Evolutionary conservation across 2,797 vertebrate species (phyloP).

Genomic region (Dermochelys coriacea): DNA sequence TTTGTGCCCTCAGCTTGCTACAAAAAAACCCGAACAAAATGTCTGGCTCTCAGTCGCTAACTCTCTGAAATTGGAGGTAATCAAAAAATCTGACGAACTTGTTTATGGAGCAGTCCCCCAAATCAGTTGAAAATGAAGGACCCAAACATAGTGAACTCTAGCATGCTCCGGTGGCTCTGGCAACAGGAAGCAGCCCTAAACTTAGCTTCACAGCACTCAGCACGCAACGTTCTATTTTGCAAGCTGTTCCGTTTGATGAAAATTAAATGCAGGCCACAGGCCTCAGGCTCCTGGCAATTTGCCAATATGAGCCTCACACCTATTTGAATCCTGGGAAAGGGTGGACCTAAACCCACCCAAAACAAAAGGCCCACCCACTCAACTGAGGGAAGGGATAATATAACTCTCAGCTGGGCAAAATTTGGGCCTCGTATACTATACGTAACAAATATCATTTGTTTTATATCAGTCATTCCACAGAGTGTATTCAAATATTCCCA

Average conservation of each 20-base stretch:
- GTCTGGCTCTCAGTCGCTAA: neutral
- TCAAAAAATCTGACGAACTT: neutral
- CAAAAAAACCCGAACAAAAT: neutral
- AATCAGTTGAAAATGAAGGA: neutral
- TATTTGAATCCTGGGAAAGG: neutral
- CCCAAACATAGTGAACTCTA: neutral
- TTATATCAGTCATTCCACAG: neutral
- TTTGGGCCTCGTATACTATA: neutral
- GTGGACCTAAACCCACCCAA: neutral
- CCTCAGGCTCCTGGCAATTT: neutral
- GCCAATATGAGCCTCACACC: neutral
- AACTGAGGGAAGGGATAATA: neutral
- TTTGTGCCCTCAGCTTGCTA: neutral
- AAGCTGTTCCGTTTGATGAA: neutral
- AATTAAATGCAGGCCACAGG: neutral
- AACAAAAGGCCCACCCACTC: neutral
- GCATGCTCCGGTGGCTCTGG: neutral
- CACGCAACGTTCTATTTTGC: neutral
- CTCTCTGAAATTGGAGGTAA: neutral
- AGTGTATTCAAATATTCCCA: slow-evolving; percentile 36
- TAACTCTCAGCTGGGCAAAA: neutral
- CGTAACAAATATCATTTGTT: neutral
- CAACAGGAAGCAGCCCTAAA: neutral
- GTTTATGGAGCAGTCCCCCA: fast-evolving
- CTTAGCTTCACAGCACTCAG: neutral